Base-by-base conservation (phyloP, 2,113 vertebrate genomes). In the Antechinus stuartii region DNA sequence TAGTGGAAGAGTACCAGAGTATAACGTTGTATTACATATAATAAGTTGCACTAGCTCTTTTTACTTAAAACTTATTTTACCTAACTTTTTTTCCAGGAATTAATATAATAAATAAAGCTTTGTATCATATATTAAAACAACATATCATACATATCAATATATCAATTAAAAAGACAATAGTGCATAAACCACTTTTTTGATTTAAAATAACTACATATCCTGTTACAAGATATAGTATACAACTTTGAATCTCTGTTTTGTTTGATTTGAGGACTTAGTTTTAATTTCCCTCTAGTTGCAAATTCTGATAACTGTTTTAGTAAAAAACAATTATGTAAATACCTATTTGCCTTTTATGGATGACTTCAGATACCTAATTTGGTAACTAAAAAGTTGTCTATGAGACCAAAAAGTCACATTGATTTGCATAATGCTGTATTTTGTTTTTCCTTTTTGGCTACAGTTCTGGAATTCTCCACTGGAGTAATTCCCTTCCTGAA, bases 381-480 rank as follows among this genome's bases (percentile, higher is more conserved):
- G 46, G 24, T 5, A 68, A 50, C 84, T 52, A 54, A 54, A 8
- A 90, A 23, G 61, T 14, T 94, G 89, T 91, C 10, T 76, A 90
- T 92, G 27, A 50, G 50, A 0, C 89, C 95, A 96, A 55, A 54
- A 96, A 93, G 55, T 76, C 54, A 91, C 10, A 91, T 26, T 94
- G 53, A 91, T 96, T 14, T 94, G 49, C n/a, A 23, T 95, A 35
- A 90, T 90, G 76, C 53, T 96, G 47, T 90, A 92, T 2, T 91
- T 90, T n/a, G 93, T 8, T 84, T 94, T 94, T 91, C n/a, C 25
- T 22, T 92, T 97, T 95, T 25, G 54, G 6, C 96, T 92, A 97
- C 24, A 95, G 22, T 76, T 4, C 27, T 95, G 55, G 52, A 52
- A 90, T 96, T 96, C 94, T 19, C 96, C 30, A 96, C 91, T 97